These are phyloP conservation scores for Lomographa bimaculata DNA, from an alignment of 2,888 invertebrate species.

Conservation along the genomic window DNA sequence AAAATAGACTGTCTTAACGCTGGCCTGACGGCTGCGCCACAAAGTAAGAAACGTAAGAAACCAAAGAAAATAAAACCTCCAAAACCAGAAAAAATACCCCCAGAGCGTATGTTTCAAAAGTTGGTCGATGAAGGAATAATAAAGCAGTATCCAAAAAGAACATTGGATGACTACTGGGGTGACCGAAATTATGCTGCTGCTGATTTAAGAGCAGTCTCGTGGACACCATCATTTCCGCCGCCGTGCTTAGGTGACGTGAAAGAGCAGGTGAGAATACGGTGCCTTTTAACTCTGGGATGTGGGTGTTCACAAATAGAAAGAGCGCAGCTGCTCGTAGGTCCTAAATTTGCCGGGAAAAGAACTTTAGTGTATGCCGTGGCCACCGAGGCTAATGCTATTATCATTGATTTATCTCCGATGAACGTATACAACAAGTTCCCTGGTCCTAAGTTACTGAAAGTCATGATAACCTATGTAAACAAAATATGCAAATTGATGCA, in stretches of 20 bases:
- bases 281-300: conserved; percentile 83
- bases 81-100: too few species aligned
- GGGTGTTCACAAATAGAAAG: conserved; percentile 65
- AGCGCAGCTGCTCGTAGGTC: conserved; percentile 88
- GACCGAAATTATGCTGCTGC: conserved; percentile 86
- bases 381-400: conserved; percentile 88
- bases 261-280: conserved; percentile 84
- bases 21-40: conserved; percentile 44
- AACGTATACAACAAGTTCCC: conserved; percentile 87
- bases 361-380: conserved; percentile 89
- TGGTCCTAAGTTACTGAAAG: conserved; percentile 86
- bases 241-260: conserved; percentile 84
- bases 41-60: conserved; percentile 61
- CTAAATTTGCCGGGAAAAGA: conserved; percentile 87
- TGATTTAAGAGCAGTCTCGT: conserved; percentile 67
- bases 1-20: conserved; percentile 59
- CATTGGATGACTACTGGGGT: conserved; percentile 87
- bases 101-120: conserved; percentile 88
- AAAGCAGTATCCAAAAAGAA: conserved; percentile 82
- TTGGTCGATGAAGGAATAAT: conserved; percentile 88
- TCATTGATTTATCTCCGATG: conserved; percentile 90
- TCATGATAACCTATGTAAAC: conserved; percentile 85
- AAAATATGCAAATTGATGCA: conserved; percentile 87
- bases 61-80: conserved; percentile 40
- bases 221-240: conserved; percentile 74